Evolutionary conservation across 2,113 vertebrate genomes (phyloP), one percentile per base, ranked within the genome.

Genomic region (Datnioides undecimradiatus): DNA sequence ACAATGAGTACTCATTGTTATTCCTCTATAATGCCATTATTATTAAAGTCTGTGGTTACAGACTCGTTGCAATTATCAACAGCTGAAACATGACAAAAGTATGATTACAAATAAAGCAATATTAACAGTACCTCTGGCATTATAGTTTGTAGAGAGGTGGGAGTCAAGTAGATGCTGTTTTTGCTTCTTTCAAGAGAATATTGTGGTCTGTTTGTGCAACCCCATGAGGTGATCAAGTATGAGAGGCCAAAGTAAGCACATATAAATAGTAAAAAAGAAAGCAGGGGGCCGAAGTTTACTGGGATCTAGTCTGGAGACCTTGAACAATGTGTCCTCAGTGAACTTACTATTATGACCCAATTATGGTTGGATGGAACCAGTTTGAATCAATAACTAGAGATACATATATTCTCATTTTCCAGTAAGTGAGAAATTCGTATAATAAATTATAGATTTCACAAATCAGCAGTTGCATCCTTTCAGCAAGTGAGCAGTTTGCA

Each of bases 161-260:
- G 71, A 82, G 29, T 76, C 33, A 36, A 54, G 16, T 66, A 38
- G 54, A 73, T 60, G n/a, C 46, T 80, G 49, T 74, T 88, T 83
- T 85, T 58, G 57, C 79, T 74, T 65, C 76, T 87, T 52, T 80
- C 84, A 73, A 31, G 84, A 74, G 71, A 67, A 55, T 76, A 60
- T 82, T 87, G 76, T 8, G 10, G 51, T 76, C 33, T 86, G 68
- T 73, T 82, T 80, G 65, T 86, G 73, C 76, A 86, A 71, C 69
- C 76, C 86, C 52, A 90, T 83, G 81, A 87, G 70, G 73, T 88
- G 73, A 90, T 82, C 23, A 36, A 62, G 36, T 46, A 33, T 13
- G 51, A 66, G 57, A 40, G 59, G 86, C 93, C 90, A 93, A 91
- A 77, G 80, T 72, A 88, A 91, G 76, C 87, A 91, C 55, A 72